Evolutionary conservation across 2,113 vertebrate genomes (phyloP), one percentile per base, ranked within the genome.

Genomic region (Trichomycterus rosablanca): DNA sequence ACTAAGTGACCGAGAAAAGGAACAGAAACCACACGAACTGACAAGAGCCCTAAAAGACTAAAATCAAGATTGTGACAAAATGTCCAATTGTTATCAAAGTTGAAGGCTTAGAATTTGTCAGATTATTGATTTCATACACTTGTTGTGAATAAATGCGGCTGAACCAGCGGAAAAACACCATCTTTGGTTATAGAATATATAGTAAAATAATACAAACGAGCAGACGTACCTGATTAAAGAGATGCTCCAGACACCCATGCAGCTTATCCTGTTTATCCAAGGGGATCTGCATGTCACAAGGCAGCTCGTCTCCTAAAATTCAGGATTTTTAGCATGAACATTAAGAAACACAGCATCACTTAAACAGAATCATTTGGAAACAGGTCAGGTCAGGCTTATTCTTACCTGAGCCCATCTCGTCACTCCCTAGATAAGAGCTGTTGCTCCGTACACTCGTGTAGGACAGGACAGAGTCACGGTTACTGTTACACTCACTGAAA

Each of bases 371-470:
- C 20, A 7, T 7, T 48, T 37, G 5, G 23, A 16, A 15, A 9
- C 22, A n/a, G n/a, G n/a, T n/a, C n/a, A n/a, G n/a, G n/a, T n/a
- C n/a, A n/a, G n/a, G 50, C 20, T 20, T 0, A 14, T 9, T 32
- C 86, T 89, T 83, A 99, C 96, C 96, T 70, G 96, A 99, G 43
- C 95, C 95, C 94, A 97, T 97, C 81, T 99, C 96, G 0, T 99
- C 96, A 0, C 96, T 98, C 48, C 95, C 95, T 73, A 98, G 75
- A 79, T 98, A 99, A 0, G 96, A 99, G 80, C 96, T 98, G 72
- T 94, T 98, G 52, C 96, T 98, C 37, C 96, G 83, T 56, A 97
- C 92, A 0, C 95, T 98, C 72, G 95, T 97, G 83, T 95, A 98
- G 2, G 96, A 99, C 71, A 99, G 54, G 50, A 98, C 95, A 0